Evolutionary conservation across 2,888 invertebrate species (phyloP), one percentile per base, ranked within the genome.

Genomic region (Eristalinus aeneus): DNA sequence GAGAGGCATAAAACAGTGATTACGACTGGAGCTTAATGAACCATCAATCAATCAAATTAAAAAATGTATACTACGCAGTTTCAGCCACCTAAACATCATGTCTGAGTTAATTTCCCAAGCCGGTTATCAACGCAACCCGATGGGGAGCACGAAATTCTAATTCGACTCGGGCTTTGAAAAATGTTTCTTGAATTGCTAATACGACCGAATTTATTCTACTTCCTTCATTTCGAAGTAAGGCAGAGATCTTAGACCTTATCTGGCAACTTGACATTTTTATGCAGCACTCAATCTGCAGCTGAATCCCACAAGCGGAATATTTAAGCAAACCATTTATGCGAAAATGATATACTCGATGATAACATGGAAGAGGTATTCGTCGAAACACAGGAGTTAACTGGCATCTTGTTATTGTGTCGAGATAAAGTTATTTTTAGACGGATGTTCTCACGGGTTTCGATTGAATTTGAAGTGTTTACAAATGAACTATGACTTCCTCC

Each of bases 381-480:
- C 16, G 8, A 5, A 46, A 16, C 16, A 46, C 16, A 46, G 16
- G 46, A 46, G 16, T 46, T 16, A 46, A 46, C 8, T 16, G 46
- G 46, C 46, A 56, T 27, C 23, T 56, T 56, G 23, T 56, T 23
- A 56, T 27, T 56, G 23, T 22, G 22, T 56, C 22, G 22, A 56
- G 23, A 11, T 56, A 6, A 3, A 23, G 2, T 27, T 56, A 56
- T 56, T 56, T 56, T 56, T 56, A 56, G 56, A 56, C 8, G 23
- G 12, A 56, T 56, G 56, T 56, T 56, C 56, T 56, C 56, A 56
- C 23, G 56, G 56, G 3, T 23, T 56, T 56, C 56, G 56, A 56
- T 56, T 8, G 61, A 61, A 32, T 32, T 61, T 16, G 1, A 61
- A 61, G n/a, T 61, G 61, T 61, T 61, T 61, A 61, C 27, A 61